Base-by-base conservation (phyloP, 2,113 vertebrate genomes). In the Catharus bicknelli region DNA sequence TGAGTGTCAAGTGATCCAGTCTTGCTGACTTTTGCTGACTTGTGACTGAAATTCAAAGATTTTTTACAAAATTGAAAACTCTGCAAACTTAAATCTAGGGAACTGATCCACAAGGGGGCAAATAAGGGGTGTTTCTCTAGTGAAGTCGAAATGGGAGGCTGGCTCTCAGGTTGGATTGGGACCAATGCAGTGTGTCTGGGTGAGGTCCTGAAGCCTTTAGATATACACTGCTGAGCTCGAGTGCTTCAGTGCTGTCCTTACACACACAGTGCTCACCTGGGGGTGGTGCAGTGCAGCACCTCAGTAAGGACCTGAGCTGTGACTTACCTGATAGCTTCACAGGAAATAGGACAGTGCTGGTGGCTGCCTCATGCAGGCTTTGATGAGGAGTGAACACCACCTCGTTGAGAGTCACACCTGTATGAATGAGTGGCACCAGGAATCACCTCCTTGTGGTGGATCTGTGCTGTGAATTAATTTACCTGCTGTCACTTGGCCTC, bases 1-100 rank as follows among this genome's bases (percentile, higher is more conserved):
- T 67, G 43, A 74, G 36, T 36, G 43, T 69, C 2, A 16, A 87
- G 26, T 16, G 67, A 68, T 64, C 50, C 0, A 1, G 69, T 89
- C 87, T 90, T 91, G n/a, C 30, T 90, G 82, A n/a, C 85, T 93
- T 93, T 87, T 83, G 15, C 15, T 20, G 45, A 29, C 47, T 77
- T 69, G 21, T 94, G 91, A n/a, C 42, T 83, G 68, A 86, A 83
- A 82, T 27, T 4, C 3, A 7, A 66, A 42, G 30, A 48, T 78
- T 53, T 38, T 88, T 88, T 75, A 75, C 36, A 61, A 36, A 91
- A 85, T 21, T 53, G 25, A 74, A 85, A 82, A 23, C n/a, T 70
- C 72, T 66, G 34, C 58, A 45, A 21, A 61, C 23, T 73, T 64
- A 34, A 32, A 47, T 80, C n/a, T 50, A 20, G 22, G 22, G 77